Evolutionary conservation across 2,888 invertebrate species (phyloP).

Genomic region (Drosophila percnosoma): DNA sequence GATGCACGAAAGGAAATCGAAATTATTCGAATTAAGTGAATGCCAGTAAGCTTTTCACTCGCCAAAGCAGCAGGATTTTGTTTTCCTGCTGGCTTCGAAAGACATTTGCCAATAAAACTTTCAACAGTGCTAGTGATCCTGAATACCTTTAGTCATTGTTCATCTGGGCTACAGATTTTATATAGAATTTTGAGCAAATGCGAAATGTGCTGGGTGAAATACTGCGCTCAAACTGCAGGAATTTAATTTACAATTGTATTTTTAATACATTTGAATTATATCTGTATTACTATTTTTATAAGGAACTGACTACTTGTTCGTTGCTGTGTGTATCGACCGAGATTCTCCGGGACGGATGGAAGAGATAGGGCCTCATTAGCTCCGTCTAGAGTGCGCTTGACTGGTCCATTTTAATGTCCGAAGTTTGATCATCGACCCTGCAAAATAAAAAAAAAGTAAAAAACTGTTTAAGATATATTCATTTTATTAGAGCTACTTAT

Average conservation of each 20-base stretch:
- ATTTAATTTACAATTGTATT: neutral
- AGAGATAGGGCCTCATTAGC: neutral
- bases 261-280: neutral
- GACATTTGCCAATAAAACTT: neutral
- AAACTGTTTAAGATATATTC: neutral
- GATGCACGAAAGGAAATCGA: slow-evolving; percentile 72
- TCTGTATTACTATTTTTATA: neutral
- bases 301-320: neutral
- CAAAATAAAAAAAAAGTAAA: neutral
- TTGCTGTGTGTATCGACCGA: neutral
- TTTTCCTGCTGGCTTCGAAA: neutral
- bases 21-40: slow-evolving; percentile 66
- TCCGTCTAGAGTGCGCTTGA: fast-evolving
- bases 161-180: neutral
- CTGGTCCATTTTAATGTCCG: neutral
- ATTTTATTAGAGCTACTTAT: neutral
- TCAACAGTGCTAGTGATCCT: neutral
- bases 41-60: slow-evolving; percentile 41
- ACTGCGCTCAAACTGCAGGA: neutral
- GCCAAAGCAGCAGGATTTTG: neutral
- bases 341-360: neutral
- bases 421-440: neutral
- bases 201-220: neutral
- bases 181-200: neutral
- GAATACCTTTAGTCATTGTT: neutral